Evolutionary conservation across 2,888 invertebrate genomes (phyloP).

Genomic region (Agrotis ipsilon): DNA sequence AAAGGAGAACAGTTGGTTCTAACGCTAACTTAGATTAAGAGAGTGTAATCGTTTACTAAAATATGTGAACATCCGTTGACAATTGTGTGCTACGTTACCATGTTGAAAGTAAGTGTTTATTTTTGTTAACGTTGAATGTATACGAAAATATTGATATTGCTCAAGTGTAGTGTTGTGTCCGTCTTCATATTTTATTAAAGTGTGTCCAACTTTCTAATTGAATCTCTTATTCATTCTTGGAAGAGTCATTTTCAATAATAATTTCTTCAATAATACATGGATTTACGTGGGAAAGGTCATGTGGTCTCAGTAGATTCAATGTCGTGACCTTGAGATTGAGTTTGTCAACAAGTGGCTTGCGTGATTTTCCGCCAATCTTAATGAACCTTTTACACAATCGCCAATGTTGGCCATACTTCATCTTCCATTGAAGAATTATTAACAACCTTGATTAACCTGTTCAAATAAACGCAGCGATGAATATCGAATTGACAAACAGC

Average conservation of each 20-base stretch:
- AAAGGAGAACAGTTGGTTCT: constrained; percentile 90
- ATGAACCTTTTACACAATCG: constrained; percentile 23
- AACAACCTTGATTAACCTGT: background rate
- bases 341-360: constrained; percentile 71
- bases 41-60: constrained; percentile 69
- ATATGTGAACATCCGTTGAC: constrained; percentile 59
- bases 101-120: constrained; percentile 72
- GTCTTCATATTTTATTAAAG: constrained; percentile 82
- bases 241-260: constrained; percentile 17
- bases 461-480: constrained; percentile 33
- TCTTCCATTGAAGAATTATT: constrained; percentile 30
- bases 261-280: constrained; percentile 21
- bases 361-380: constrained; percentile 49
- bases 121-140: constrained; percentile 77
- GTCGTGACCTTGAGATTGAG: constrained; percentile 66
- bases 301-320: constrained; percentile 40
- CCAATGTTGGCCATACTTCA: constrained; percentile 20
- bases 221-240: constrained; percentile 42
- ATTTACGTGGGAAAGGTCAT: constrained; percentile 34
- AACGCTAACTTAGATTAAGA: constrained; percentile 66
- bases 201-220: constrained; percentile 72
- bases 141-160: constrained; percentile 81
- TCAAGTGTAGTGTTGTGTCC: constrained; percentile 76
- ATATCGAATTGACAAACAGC: constrained; percentile 25
- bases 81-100: constrained; percentile 71